phyloP scores from a whole-genome alignment of 2,888 invertebrate species.

The Polymixis lichenea region DNA sequence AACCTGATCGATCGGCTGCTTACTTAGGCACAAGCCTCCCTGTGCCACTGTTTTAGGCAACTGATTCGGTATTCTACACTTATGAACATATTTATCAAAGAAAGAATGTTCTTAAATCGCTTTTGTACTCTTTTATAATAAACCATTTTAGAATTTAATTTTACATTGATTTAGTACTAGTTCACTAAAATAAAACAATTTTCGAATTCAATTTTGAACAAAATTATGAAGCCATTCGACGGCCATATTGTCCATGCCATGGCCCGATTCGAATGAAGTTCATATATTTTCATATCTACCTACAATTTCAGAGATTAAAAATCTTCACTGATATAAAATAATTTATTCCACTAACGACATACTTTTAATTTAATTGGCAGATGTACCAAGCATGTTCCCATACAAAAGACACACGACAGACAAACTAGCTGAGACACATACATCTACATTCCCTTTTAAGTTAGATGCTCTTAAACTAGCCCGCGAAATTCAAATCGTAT shows the following conservation, averaged over 20 bases:
- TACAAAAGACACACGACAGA: slow-evolving; percentile 39
- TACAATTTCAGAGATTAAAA: slow-evolving; percentile 35
- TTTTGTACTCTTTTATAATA: neutral
- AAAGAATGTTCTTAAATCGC: neutral
- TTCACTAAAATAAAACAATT: neutral
- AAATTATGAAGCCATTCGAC: neutral
- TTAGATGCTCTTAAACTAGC: neutral
- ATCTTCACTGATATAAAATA: slow-evolving; percentile 42
- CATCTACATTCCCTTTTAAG: slow-evolving; percentile 28
- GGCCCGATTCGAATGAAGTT: slow-evolving; percentile 23
- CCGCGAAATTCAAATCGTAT: neutral
- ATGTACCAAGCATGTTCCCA: slow-evolving; percentile 35
- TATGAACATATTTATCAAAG: neutral
- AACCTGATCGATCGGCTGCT: too few relatives aligned
- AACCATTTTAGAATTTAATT: neutral
- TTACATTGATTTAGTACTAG: too few relatives aligned
- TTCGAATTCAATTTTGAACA: neutral
- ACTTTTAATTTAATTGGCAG: slow-evolving; percentile 25
- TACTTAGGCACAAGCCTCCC: too few relatives aligned
- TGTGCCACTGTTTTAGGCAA: too few relatives aligned
- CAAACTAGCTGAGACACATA: slow-evolving; percentile 26
- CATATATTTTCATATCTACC: slow-evolving; percentile 28
- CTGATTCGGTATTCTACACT: neutral
- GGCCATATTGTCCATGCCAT: slow-evolving; percentile 4
- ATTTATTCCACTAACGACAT: slow-evolving; percentile 45